phyloP scores from a whole-genome alignment of 2,113 vertebrate genomes.

The Callospermophilus lateralis region DNA sequence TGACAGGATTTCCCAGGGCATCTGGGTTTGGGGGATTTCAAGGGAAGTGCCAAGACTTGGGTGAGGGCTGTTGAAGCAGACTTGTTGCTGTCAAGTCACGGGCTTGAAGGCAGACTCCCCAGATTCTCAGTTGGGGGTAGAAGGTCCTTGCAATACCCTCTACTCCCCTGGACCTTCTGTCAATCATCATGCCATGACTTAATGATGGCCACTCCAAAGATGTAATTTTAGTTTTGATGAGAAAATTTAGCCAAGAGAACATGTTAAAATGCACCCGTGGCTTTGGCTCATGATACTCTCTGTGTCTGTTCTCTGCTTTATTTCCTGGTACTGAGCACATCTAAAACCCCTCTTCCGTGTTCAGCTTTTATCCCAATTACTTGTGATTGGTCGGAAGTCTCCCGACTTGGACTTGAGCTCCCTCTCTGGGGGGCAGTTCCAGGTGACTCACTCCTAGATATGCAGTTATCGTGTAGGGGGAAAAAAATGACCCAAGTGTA shows the following conservation, averaged over 20 bases:
- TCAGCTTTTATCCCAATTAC: constrained; percentile 50
- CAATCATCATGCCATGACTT: neutral
- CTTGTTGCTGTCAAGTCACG: neutral
- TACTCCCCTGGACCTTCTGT: neutral
- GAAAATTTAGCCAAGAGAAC: neutral
- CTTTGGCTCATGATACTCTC: neutral
- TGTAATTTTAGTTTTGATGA: constrained; percentile 44
- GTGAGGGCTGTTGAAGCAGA: neutral
- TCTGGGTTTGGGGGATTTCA: neutral
- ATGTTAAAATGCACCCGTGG: neutral
- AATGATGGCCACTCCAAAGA: neutral
- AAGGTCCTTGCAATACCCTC: neutral
- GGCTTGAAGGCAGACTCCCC: neutral
- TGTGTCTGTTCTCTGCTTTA: neutral
- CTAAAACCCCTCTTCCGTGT: neutral
- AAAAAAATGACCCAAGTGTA: constrained; percentile 74
- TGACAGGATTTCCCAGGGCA: neutral
- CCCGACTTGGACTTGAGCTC: neutral
- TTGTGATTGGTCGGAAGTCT: constrained; percentile 77
- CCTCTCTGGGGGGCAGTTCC: constrained; percentile 37
- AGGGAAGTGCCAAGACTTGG: neutral
- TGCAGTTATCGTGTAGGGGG: constrained; percentile 56
- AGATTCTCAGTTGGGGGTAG: neutral
- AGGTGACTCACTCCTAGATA: constrained; percentile 78
- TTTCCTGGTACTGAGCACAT: neutral